A percentile compares a stretch with the other conserved stretches of the same genome.
These are phyloP conservation scores for Melieria picta DNA, from an alignment of 2,888 invertebrate genomes.

Conservation along the genomic window DNA sequence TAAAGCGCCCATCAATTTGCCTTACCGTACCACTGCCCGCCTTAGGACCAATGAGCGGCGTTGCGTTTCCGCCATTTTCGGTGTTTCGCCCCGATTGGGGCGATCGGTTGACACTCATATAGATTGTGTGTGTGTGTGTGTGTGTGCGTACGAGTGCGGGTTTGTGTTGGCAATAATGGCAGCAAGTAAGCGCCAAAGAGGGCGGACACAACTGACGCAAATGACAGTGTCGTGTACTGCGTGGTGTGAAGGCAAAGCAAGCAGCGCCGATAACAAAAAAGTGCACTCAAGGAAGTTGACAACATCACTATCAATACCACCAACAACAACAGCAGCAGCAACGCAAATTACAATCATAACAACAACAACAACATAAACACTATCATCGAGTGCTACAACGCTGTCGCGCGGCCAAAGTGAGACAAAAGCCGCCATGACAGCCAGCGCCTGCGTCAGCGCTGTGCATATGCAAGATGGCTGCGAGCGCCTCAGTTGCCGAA, in stretches of 20 bases:
- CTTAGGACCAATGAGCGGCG: no score
- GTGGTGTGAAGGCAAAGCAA: not conserved
- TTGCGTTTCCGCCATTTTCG: no score
- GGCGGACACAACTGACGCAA: slow-evolving; percentile 4
- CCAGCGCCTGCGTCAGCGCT: not conserved
- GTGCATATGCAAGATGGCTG: not conserved
- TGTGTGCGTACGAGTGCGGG: not conserved
- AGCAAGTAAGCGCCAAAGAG: not conserved
- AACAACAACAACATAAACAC: not conserved
- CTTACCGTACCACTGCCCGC: no score
- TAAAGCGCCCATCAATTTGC: no score
- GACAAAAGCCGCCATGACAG: not conserved
- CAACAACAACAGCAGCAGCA: slow-evolving; percentile 26
- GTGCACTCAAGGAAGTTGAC: slow-evolving; percentile 28
- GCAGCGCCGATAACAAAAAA: slow-evolving; percentile 13
- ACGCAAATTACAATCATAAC: no score
- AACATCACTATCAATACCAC: slow-evolving; percentile 52
- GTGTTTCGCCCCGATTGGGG: no score
- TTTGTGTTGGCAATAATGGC: not conserved
- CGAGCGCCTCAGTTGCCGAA: not conserved
- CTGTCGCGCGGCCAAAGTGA: no score
- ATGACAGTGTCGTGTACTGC: slow-evolving; percentile 1
- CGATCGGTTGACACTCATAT: no score
- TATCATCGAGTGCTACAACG: no score
- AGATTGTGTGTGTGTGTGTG: no score